Base-by-base conservation (phyloP, 2,888 invertebrate genomes). In the Ophion ellenae region DNA sequence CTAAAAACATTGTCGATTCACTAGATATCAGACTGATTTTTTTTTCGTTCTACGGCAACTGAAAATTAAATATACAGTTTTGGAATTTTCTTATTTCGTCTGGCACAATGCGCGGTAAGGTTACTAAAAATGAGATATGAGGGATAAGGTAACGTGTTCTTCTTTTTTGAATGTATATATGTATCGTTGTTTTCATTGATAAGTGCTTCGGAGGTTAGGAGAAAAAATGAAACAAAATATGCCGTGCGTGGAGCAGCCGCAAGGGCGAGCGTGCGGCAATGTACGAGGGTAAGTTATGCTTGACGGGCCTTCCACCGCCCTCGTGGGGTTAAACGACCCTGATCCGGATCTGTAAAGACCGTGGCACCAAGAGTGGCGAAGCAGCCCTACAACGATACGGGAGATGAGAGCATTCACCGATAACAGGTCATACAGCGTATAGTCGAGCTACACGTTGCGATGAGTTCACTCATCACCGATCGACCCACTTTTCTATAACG, bases 401-500 rank as follows among this genome's bases (percentile, higher is more conserved):
- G 71, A 69, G 85, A 66, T 77, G 77, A 83, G 77, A 83, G 67
- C 83, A 73, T 81, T 86, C 80, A 74, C 83, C 84, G 81, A 84
- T 81, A 80, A 80, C 84, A 80, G 69, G 73, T 73, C 64, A 53
- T 71, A 78, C 67, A 67, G 77, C 83, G 61, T 53, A 53, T 57
- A 76, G 69, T 63, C 77, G 47, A 47, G 67, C 69, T 47, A 47
- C n/a, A 73, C 59, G 24, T 63, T 78, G 63, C 75, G 45, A 59
- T 59, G 74, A 67, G 80, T 67, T 71, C 71, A 83, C 83, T 83
- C 76, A 75, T 83, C 82, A 83, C 83, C 70, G 81, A 67, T 84
- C 86, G 85, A 86, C 86, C 86, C 83, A 85, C 83, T 86, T 86
- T 85, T 86, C 87, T 86, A 86, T 85, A 81, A 83, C 71, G 74